These are phyloP conservation scores for Dendrophyllia cribrosa DNA, from an alignment of 64 coral and sea anemone species.

Conservation along the genomic window DNA sequence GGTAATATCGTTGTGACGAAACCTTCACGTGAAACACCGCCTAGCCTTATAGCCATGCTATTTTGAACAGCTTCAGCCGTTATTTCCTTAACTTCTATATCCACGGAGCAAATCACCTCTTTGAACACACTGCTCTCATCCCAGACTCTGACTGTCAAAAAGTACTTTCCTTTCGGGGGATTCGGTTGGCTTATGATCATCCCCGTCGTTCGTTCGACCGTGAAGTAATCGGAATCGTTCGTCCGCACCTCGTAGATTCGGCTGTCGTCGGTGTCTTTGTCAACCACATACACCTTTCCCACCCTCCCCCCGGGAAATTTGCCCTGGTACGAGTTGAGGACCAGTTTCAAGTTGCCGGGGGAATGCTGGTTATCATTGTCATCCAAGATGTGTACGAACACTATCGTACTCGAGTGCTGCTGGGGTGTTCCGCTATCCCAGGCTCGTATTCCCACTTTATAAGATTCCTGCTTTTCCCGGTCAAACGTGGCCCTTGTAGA, in stretches of 20 bases:
- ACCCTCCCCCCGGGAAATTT: conserved; percentile 76
- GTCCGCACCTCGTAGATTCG: conserved; percentile 62
- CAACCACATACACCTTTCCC: conserved; percentile 89
- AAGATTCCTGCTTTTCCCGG: conserved; percentile 65
- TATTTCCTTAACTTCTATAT: conserved; percentile 72
- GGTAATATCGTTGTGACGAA: conserved; percentile 60
- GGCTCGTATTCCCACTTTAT: conserved; percentile 69
- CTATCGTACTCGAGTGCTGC: conserved; percentile 19
- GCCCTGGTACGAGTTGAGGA: conserved; percentile 69
- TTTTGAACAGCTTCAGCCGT: conserved; percentile 75
- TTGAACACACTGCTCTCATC: conserved; percentile 73
- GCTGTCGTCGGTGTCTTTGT: conserved; percentile 83
- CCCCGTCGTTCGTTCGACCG: conserved; percentile 72
- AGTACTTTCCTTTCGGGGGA: conserved; percentile 67
- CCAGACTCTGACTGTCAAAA: conserved; percentile 59
- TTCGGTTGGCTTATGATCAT: conserved; percentile 65
- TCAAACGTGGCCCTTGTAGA: conserved; percentile 70
- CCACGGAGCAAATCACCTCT: conserved; percentile 63
- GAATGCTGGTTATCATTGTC: conserved; percentile 91
- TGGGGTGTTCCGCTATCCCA: conserved; percentile 78
- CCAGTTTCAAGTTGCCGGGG: conserved; percentile 61
- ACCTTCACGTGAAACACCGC: conserved; percentile 1
- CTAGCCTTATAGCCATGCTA: conserved; percentile 78
- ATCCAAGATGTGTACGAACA: conserved; percentile 82
- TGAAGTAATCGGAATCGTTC: conserved; percentile 66